phyloP scores from a whole-genome alignment of 35 echinoderm and acorn worm species.

The Antedon bifida region DNA sequence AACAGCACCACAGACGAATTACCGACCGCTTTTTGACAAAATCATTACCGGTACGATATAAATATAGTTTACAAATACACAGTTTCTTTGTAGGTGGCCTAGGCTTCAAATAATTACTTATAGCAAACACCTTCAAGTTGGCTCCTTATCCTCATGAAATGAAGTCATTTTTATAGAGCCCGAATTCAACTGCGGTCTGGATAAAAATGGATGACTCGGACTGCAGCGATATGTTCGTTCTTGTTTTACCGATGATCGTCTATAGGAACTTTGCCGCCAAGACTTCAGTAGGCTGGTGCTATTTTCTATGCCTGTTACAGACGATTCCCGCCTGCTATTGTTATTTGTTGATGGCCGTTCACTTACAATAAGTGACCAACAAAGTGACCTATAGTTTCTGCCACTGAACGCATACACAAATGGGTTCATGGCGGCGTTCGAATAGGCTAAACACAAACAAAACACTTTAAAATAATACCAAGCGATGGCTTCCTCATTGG shows the following conservation, averaged over 20 bases:
- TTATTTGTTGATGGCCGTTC: not conserved
- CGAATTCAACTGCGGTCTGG: not conserved
- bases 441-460: slow-evolving; percentile 79
- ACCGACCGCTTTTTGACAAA: no score
- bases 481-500: not conserved
- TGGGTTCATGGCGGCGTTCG: slow-evolving; percentile 86
- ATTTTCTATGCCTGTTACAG: not conserved
- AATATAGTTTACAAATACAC: no score
- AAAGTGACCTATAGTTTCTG: slow-evolving; percentile 38
- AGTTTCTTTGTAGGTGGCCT: no score
- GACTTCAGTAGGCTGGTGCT: not conserved
- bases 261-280: not conserved
- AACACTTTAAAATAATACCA: slow-evolving; percentile 36
- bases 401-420: slow-evolving; percentile 95
- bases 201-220: not conserved
- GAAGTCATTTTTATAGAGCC: not conserved
- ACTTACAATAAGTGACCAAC: not conserved
- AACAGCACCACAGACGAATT: no score
- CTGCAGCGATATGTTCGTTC: not conserved
- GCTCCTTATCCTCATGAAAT: not conserved
- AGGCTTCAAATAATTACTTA: no score
- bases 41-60: no score
- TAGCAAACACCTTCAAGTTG: no score
- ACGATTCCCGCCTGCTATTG: not conserved
- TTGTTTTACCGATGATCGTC: not conserved